Conservation (phyloP, 2,113 vertebrate genomes). For the Atlantisia rogersi region DNA sequence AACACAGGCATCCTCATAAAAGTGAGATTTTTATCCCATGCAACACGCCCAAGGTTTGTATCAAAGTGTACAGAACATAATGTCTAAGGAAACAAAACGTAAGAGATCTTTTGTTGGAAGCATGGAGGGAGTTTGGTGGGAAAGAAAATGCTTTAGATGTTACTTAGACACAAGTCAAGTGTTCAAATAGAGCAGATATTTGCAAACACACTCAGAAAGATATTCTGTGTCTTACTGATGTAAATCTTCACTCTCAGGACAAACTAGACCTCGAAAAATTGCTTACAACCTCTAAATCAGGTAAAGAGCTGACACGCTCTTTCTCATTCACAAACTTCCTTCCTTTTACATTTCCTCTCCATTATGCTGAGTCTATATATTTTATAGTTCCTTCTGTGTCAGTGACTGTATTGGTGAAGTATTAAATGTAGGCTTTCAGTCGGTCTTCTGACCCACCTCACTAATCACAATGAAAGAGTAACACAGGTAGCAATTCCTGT, state of each 20-base stretch:
- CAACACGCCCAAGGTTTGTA: not conserved
- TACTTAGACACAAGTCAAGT: not conserved
- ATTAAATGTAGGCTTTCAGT: not conserved
- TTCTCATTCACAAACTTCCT: slow-evolving; percentile 42
- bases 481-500: not conserved
- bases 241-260: not conserved
- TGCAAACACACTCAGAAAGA: not conserved
- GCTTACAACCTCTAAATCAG: not conserved
- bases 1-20: not conserved
- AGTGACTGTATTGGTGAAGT: not conserved
- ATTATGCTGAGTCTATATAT: not conserved
- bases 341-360: slow-evolving; percentile 40
- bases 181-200: not conserved
- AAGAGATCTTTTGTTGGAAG: not conserved
- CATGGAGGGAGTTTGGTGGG: not conserved
- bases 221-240: not conserved
- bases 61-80: not conserved
- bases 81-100: not conserved
- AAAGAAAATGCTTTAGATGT: not conserved
- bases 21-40: slow-evolving; percentile 12
- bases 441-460: not conserved
- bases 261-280: not conserved
- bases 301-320: slow-evolving; percentile 33
- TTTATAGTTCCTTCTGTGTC: not conserved
- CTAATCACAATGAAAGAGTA: not conserved